Base-by-base conservation (phyloP, 1,140 invertebrate genomes). In the Heliothis virescens region DNA sequence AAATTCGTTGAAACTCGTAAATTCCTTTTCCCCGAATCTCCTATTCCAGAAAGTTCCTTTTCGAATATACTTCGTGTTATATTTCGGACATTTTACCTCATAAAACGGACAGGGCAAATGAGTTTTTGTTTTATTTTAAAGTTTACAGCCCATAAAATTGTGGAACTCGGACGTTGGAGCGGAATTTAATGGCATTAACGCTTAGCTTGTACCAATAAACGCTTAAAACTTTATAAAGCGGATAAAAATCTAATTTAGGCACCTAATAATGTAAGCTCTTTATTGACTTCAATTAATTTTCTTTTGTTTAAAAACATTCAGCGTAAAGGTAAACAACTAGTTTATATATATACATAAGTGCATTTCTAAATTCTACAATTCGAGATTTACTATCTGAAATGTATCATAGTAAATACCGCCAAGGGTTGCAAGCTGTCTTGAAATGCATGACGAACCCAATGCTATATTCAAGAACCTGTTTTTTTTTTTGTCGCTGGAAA, bases 121-220 rank as follows among this genome's bases (percentile, higher is more conserved):
- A 71, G 34, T 80, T 80, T 41, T 76, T 78, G 76, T 69, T 78
- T 78, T 60, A 79, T 72, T 79, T 59, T 79, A 79, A 69, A 71
- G 53, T 71, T 62, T 72, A 79, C 63, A 72, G 77, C 76, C 21
- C 52, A 78, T 78, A 78, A 78, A 78, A 67, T 57, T 29, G 63
- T 47, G 71, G 21, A 57, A 78, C 50, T 55, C 34, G 62, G 76
- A 53, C 74, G 72, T 53, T 79, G 57, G 65, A 72, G 52, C 77
- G 26, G 65, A 59, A 72, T 79, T 79, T 79, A 72, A 79, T 71
- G 77, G 34, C n/a, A 62, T 78, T 69, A 69, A 69, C 76, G 18
- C 55, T 72, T 72, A 79, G 53, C 77, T 72, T 13, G 41, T 76
- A 76, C 57, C 48, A 52, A 76, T 76, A 65, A 74, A 76, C 59